Percentiles rank a stretch among this genome's conserved stretches.
Conservation (phyloP, 1,140 invertebrate species). For the Andricus grossulariae region DNA sequence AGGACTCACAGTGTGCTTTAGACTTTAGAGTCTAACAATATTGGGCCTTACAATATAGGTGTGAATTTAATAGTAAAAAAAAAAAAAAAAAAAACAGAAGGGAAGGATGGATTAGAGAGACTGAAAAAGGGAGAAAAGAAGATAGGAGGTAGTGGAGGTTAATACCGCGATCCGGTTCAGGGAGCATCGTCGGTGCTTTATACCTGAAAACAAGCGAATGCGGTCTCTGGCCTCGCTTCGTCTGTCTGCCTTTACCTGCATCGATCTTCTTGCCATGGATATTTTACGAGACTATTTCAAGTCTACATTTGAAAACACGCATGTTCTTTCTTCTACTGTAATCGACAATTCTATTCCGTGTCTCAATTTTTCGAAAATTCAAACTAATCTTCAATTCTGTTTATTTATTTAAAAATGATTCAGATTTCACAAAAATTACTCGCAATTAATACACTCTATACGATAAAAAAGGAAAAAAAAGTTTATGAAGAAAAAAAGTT, state of each 20-base stretch:
- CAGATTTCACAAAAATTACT: too few species aligned
- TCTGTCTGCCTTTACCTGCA: constrained; percentile 25
- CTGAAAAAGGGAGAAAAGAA: constrained; percentile 31
- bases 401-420: too few species aligned
- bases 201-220: constrained; percentile 58
- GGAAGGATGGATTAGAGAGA: neutral
- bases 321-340: too few species aligned
- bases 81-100: neutral
- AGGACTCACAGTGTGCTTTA: too few species aligned
- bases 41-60: too few species aligned
- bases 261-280: constrained; percentile 4
- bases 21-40: too few species aligned
- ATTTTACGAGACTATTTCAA: neutral
- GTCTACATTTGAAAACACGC: neutral
- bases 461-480: too few species aligned
- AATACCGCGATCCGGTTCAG: constrained; percentile 71
- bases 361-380: too few species aligned
- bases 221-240: constrained; percentile 40
- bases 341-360: too few species aligned
- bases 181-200: constrained; percentile 55
- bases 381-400: too few species aligned
- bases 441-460: too few species aligned
- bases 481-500: too few species aligned
- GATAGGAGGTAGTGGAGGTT: constrained; percentile 57
- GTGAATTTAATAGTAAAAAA: constrained; percentile 34